Conservation (phyloP, 64 coral and sea anemone species). For the Stichodactyla helianthus region DNA sequence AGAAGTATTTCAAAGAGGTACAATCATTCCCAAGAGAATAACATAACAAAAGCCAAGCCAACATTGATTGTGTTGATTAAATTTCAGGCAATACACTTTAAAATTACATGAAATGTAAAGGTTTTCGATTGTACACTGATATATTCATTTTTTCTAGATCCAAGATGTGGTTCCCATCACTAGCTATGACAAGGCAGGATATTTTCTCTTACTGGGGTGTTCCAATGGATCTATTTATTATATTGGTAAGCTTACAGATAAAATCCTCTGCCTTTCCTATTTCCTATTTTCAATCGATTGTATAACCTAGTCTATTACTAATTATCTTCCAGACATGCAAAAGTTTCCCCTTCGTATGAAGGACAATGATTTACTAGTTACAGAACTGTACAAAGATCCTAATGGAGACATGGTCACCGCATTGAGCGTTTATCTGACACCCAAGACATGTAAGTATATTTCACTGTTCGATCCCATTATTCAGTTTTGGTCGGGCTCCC, state of each 20-base stretch:
- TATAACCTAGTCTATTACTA: conserved; percentile 76
- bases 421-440: conserved; percentile 91
- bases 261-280: too few relatives aligned
- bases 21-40: too few relatives aligned
- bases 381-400: conserved; percentile 93
- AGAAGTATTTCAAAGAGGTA: too few relatives aligned
- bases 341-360: conserved; percentile 99
- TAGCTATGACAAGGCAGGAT: conserved; percentile 96
- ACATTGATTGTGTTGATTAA: too few relatives aligned
- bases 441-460: conserved; percentile 85
- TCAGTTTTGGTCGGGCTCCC: background rate
- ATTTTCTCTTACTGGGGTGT: conserved; percentile 86
- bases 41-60: too few relatives aligned
- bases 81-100: too few relatives aligned
- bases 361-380: conserved; percentile 94
- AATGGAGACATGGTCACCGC: conserved; percentile 92
- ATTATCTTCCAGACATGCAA: conserved; percentile 77
- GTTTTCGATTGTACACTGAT: background rate
- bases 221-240: conserved; percentile 99
- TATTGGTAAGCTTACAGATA: conserved; percentile 59
- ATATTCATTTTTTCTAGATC: conserved; percentile 37
- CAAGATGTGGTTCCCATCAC: conserved; percentile 96
- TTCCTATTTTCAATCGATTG: conserved; percentile 47
- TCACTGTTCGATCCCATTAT: background rate
- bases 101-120: too few relatives aligned